Conservation (phyloP, 1,140 invertebrate genomes). For the Hycleus cichorii region DNA sequence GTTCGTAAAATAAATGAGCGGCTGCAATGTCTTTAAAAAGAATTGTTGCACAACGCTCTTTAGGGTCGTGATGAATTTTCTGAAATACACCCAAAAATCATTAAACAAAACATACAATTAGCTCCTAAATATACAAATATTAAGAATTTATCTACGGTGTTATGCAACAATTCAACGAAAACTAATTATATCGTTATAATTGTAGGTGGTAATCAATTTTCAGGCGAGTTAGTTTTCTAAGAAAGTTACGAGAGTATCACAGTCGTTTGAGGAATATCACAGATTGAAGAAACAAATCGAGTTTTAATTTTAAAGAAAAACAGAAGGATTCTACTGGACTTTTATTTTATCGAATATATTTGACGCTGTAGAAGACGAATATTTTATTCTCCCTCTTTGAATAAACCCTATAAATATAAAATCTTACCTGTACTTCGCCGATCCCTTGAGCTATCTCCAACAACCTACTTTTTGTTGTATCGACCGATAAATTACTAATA, state of each 20-base stretch:
- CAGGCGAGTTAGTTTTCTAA: too few species aligned
- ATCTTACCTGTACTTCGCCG: slow-evolving; percentile 48
- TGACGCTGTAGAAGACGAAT: too few species aligned
- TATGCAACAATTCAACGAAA: too few species aligned
- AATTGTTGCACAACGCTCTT: slow-evolving; percentile 47
- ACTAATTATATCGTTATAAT: too few species aligned
- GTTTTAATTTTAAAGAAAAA: too few species aligned
- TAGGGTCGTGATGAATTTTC: slow-evolving; percentile 36
- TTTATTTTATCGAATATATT: too few species aligned
- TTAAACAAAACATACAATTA: slow-evolving; percentile 11
- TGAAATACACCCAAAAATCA: slow-evolving; percentile 24
- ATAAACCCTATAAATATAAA: background rate
- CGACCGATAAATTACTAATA: slow-evolving; percentile 48
- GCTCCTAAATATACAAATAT: background rate
- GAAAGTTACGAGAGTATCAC: background rate
- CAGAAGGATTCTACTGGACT: too few species aligned
- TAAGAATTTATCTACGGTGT: background rate
- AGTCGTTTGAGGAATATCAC: background rate
- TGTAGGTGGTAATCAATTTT: too few species aligned
- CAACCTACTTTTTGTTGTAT: slow-evolving; percentile 46
- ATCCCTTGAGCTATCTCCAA: slow-evolving; percentile 48
- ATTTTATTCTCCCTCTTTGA: background rate
- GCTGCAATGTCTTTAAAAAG: slow-evolving; percentile 49
- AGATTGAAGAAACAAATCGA: background rate
- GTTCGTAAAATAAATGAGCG: slow-evolving; percentile 51